These are phyloP conservation scores for Oasisia sp. DNA, from an alignment of 2,888 invertebrate species.

Conservation along the genomic window DNA sequence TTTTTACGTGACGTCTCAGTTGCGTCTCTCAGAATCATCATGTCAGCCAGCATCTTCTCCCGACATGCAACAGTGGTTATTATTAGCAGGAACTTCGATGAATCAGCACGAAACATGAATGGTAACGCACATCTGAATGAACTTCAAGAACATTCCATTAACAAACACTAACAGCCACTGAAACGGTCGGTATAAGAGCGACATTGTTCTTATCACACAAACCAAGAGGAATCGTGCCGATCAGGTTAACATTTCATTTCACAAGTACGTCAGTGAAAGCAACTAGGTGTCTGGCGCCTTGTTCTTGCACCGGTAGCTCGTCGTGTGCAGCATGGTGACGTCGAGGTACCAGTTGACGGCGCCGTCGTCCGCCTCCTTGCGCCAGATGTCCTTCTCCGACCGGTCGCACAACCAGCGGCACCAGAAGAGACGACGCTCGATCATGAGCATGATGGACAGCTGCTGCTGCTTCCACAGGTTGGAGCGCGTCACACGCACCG, in stretches of 20 bases:
- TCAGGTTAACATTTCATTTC: too few species aligned
- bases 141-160: too few species aligned
- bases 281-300: neutral
- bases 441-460: conserved; percentile 43
- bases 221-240: neutral
- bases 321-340: conserved; percentile 41
- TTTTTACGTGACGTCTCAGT: too few species aligned
- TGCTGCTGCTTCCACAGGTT: conserved; percentile 45
- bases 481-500: conserved; percentile 39
- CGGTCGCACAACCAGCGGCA: conserved; percentile 38
- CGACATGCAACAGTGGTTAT: too few species aligned
- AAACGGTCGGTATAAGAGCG: neutral
- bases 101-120: too few species aligned
- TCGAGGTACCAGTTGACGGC: conserved; percentile 38
- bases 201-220: neutral
- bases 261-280: neutral
- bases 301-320: neutral
- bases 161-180: neutral
- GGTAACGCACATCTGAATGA: too few species aligned
- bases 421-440: conserved; percentile 44
- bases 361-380: conserved; percentile 32
- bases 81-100: too few species aligned
- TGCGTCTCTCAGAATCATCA: too few species aligned
- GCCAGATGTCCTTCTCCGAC: conserved; percentile 41
- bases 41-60: too few species aligned